A percentile compares a stretch with the other conserved stretches of the same genome.
Conservation (phyloP, 2,113 vertebrate genomes). For the Catharus fuscescens region DNA sequence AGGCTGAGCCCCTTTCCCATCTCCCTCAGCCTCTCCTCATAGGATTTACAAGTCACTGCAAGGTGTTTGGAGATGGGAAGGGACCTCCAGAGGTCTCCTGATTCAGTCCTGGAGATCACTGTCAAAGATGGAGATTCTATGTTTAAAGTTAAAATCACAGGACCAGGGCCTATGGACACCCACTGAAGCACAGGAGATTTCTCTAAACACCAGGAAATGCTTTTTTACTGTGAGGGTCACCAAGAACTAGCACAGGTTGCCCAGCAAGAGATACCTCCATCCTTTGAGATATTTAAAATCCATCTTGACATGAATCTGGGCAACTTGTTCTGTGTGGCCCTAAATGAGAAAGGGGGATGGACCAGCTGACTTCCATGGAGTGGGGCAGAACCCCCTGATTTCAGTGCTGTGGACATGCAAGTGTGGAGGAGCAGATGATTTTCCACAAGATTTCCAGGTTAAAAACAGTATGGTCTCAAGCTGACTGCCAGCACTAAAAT, state of each 20-base stretch:
- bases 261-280: not conserved
- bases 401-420: fast-evolving
- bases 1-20: not conserved
- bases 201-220: not conserved
- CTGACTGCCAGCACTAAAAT: not conserved
- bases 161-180: not conserved
- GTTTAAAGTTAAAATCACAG: not conserved
- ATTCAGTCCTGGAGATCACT: not conserved
- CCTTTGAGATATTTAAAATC: not conserved
- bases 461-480: not conserved
- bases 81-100: fast-evolving
- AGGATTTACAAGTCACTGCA: not conserved
- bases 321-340: not conserved
- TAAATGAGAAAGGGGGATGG: not conserved
- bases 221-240: not conserved
- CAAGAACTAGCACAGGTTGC: not conserved
- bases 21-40: fast-evolving
- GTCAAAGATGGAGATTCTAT: not conserved
- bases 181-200: not conserved
- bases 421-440: not conserved
- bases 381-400: not conserved
- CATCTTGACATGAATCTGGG: not conserved
- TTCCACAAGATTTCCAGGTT: not conserved
- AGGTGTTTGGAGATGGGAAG: not conserved
- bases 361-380: not conserved